Evolutionary conservation across 64 coral and sea anemone genomes (phyloP).

Genomic region (Acropora yongei): DNA sequence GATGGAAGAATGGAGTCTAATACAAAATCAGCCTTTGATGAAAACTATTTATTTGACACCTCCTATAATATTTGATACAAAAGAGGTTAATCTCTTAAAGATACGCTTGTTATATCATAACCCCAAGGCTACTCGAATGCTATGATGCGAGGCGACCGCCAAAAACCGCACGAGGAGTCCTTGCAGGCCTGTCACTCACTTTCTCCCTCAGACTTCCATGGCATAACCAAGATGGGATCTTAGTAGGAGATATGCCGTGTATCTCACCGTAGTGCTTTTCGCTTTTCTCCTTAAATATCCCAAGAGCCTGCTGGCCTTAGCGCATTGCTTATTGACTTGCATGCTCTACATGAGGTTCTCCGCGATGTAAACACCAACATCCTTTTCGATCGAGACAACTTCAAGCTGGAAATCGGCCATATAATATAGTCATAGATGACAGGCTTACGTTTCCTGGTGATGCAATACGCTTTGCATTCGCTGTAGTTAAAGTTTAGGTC

Average conservation of each 20-base stretch:
- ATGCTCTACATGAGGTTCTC: conserved; percentile 10
- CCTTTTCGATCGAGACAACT: neutral
- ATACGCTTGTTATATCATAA: too few relatives aligned
- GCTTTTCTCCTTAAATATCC: conserved; percentile 31
- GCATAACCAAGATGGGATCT: conserved; percentile 34
- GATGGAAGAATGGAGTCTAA: too few relatives aligned
- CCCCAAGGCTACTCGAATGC: too few relatives aligned
- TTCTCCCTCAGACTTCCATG: conserved; percentile 1
- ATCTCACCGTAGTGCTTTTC: neutral
- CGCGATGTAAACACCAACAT: neutral
- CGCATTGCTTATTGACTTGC: neutral
- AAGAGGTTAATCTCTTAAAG: too few relatives aligned
- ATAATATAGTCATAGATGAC: neutral
- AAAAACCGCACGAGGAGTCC: too few relatives aligned
- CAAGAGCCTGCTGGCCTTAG: conserved; percentile 42
- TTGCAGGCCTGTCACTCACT: too few relatives aligned
- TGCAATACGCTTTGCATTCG: neutral
- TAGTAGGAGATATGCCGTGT: conserved; percentile 26
- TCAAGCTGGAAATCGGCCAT: conserved; percentile 8
- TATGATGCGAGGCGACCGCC: too few relatives aligned
- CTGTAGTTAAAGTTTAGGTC: conserved; percentile 4
- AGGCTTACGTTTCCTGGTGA: neutral
- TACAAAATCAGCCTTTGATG: too few relatives aligned
- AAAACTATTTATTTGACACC: too few relatives aligned
- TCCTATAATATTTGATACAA: too few relatives aligned